Evolutionary conservation across 2,797 vertebrate species (phyloP).

Genomic region (Cygnus olor): DNA sequence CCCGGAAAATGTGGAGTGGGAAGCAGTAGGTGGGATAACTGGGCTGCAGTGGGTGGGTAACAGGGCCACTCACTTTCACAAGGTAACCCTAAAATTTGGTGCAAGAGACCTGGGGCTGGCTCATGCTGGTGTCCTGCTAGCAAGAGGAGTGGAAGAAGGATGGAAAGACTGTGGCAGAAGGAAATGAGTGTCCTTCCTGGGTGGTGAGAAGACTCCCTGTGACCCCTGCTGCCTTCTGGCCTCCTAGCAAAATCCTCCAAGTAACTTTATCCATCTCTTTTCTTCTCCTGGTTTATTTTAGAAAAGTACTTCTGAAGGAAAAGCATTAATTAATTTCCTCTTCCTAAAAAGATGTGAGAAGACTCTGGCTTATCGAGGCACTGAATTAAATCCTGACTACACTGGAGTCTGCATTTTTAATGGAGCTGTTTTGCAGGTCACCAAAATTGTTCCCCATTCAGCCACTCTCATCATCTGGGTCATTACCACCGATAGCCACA

Average conservation of each 20-base stretch:
- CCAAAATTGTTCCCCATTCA: slow-evolving; percentile 47
- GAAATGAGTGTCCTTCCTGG: not conserved
- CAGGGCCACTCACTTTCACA: not conserved
- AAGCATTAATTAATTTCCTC: not conserved
- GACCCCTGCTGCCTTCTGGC: not conserved
- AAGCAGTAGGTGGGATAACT: not conserved
- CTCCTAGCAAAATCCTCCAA: not conserved
- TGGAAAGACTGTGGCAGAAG: not conserved
- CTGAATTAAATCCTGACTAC: slow-evolving; percentile 28
- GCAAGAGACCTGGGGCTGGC: not conserved
- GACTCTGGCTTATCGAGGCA: not conserved
- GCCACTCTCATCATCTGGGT: slow-evolving; percentile 53
- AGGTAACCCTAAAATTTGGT: not conserved
- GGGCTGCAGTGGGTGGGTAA: not conserved
- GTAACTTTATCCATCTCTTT: not conserved
- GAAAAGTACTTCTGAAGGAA: slow-evolving; percentile 10
- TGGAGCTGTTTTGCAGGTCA: slow-evolving; percentile 53
- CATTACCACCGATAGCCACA: not conserved
- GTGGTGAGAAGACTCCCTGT: not conserved
- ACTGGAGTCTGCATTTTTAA: slow-evolving; percentile 12
- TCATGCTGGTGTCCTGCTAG: rapidly evolving
- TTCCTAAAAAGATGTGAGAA: not conserved
- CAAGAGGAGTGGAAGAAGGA: not conserved
- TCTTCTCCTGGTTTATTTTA: not conserved
- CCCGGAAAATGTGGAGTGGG: not conserved